Base-by-base conservation (phyloP, 2,797 vertebrate species). In the Coccyzus lansbergi region DNA sequence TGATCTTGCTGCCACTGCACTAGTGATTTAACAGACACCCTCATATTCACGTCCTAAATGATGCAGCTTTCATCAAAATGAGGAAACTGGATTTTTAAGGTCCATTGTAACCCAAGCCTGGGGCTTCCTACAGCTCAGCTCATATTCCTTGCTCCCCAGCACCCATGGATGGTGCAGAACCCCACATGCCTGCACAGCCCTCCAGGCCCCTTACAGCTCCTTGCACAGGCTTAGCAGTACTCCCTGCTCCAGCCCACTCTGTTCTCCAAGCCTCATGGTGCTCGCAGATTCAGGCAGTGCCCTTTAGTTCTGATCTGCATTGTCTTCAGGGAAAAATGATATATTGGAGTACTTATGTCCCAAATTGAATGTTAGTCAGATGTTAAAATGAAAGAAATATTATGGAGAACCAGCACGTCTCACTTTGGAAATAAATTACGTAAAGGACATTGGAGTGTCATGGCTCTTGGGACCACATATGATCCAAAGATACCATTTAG, bases 301-400 rank as follows among this genome's bases (percentile, higher is more conserved):
- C 86, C 91, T 83, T 92, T 81, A 75, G 69, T 81, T 88, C 85
- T 82, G 65, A 72, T 87, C 69, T 91, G 62, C 63, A 70, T 67
- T 69, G 69, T 60, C 67, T 70, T 83, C 72, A 69, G 71, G 48
- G 76, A 16, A 60, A 74, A 74, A 76, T 84, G 56, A 90, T 91
- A 7, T 83, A 79, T 91, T 10, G 2, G 79, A 60, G 59, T 90
- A 49, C 48, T 92, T 82, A 42, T 21, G 44, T 82, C 91, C 91
- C 91, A 90, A 64, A 92, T 16, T 88, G 80, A 86, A 78, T 76
- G 85, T 92, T 93, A 94, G 63, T 94, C 83, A 86, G 74, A 88
- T 83, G 74, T 84, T 94, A 87, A 86, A 92, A 88, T 82, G 87
- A 88, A 94, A 86, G 82, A 95, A 94, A 88, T 94, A 82, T 79